Base-by-base conservation (phyloP, 2,113 vertebrate genomes). In the Brienomyrus brachyistius region DNA sequence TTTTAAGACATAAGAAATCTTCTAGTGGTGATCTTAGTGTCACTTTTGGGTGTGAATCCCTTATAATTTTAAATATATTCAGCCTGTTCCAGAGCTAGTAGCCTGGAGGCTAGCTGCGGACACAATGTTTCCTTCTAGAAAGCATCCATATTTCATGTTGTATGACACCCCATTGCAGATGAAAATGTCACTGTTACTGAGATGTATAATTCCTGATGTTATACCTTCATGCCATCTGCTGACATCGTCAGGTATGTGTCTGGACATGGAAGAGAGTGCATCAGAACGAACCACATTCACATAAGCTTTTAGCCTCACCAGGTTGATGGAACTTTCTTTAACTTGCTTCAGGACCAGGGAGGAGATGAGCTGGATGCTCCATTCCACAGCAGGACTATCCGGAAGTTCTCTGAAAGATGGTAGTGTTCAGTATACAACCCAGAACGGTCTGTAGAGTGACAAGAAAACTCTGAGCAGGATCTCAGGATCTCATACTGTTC, bases 311-410 rank as follows among this genome's bases (percentile, higher is more conserved):
- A 48, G 5, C 47, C 77, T 91, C 97, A 99, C 98, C 97, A 99
- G 91, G 93, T 95, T 94, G 93, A 98, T 95, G 91, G 92, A 91
- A 87, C 96, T 95, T 83, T 89, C 92, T 89, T 94, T 90, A 23
- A 98, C 89, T 82, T 98, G 95, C 84, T 93, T 93, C 6, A 95
- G 92, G 90, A 99, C 94, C 10, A 97, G 0, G 83, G 94, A 86
- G 1, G 97, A 95, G 0, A 97, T 95, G 77, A 94, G 90, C 0
- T 94, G 91, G 0, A 94, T 88, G 92, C 97, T 96, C 98, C 98
- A 99, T 80, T 96, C 93, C 6, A 94, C 94, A 50, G 91, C 91
- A 2, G 98, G 98, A 91, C 98, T 92, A 88, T 99, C 98, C 0
- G 96, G 97, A 92, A 99, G 97, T 45, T 96, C 95, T 91, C 98